Evolutionary conservation across 1,140 invertebrate species (phyloP), one percentile per base, ranked within the genome.

Genomic region (Heterodera carotae): DNA sequence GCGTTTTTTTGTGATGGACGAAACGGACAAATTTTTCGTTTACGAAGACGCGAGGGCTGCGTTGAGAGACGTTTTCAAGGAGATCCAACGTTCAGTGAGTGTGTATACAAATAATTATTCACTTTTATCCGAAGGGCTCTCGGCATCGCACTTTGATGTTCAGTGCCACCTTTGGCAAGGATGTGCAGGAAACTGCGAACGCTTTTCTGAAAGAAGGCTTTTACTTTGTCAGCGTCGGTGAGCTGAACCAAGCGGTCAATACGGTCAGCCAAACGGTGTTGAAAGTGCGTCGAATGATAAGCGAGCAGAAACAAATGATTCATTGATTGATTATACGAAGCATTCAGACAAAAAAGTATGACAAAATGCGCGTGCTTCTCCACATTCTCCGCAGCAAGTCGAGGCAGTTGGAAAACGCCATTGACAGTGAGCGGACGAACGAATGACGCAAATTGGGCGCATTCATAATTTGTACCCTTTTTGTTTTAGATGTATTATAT

Each of bases 61-160:
- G 15, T 12, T 77, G n/a, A 31, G 70, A 4, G 74, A 77, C 27
- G 25, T 69, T 34, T 36, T 64, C 33, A 67, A 75, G 10, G 53
- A 64, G 29, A 75, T 75, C 7, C 27, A 56, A 56, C 48, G 48
- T 27, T 33, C 15, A 10, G 67, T 75, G 33, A 66, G 39, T 12
- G 39, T 43, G 39, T 6, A 12, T 6, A 43, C 12, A 8, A 43
- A 43, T 8, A 43, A 43, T 8, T 43, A 12, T 12, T 8, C 6
- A 43, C 6, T 1, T 43, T n/a, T n/a, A 62, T 62, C 36, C 56
- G 34, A 34, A 78, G 77, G 76, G 74, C 18, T 69, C 27, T 29
- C 36, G 59, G 15, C 78, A 80, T 33, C 78, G 78, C 12, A 79
- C 78, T 15, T 34, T 79, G 5, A 59, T 79, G 78, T 79, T 79